Evolutionary conservation across 2,888 invertebrate species (phyloP).

Genomic region (Rotaria socialis): DNA sequence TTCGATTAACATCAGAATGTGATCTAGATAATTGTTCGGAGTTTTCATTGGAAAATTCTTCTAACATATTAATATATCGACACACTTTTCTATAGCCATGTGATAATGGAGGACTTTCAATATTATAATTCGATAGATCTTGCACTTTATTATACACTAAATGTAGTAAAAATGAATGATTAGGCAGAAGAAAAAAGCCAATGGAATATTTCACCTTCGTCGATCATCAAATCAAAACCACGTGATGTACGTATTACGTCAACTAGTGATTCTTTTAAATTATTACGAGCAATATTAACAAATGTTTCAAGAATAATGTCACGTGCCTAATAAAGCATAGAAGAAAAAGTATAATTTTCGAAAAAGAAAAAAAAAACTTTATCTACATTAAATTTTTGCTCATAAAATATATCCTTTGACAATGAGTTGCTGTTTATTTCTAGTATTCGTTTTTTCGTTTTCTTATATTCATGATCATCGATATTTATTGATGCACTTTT

Average conservation of each 20-base stretch:
- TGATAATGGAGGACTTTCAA: neutral
- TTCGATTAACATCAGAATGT: neutral
- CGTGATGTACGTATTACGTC: neutral
- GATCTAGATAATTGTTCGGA: neutral
- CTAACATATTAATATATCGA: conserved; percentile 9
- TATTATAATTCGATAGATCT: conserved; percentile 24
- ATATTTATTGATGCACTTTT: neutral
- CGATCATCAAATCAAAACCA: neutral
- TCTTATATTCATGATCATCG: neutral
- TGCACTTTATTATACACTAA: neutral
- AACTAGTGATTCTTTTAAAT: neutral
- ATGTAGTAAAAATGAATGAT: neutral
- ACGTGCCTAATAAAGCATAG: neutral
- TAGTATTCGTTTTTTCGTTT: neutral
- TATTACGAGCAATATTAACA: neutral
- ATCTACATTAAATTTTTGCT: neutral
- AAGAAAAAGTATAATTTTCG: too few species aligned
- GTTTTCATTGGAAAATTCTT: neutral
- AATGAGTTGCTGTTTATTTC: neutral
- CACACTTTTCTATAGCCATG: neutral
- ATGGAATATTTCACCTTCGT: neutral
- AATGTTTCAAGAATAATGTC: conserved; percentile 20
- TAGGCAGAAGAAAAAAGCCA: neutral
- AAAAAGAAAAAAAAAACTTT: neutral
- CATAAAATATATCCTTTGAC: neutral